Conservation (phyloP, 2,797 vertebrate genomes). For the Ctenopoma multispine region DNA sequence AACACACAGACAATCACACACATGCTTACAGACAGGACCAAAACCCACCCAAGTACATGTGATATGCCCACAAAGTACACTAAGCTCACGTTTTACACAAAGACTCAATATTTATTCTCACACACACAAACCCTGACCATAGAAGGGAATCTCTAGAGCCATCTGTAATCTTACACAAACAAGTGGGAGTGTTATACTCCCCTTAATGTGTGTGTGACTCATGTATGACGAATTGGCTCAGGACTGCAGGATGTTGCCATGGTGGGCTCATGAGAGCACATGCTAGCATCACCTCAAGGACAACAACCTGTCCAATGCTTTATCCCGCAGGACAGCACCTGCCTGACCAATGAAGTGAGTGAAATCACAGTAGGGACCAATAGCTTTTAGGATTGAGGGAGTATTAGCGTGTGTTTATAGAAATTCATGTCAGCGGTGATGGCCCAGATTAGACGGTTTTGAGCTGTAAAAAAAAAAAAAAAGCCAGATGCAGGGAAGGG, state of each 20-base stretch:
- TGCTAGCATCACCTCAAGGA: conserved; percentile 44
- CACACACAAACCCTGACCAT: conserved; percentile 36
- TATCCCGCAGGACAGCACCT: conserved; percentile 25
- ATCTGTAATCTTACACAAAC: conserved; percentile 62
- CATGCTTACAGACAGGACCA: conserved; percentile 11
- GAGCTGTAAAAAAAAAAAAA: conserved; percentile 60
- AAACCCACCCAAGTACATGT: conserved; percentile 28
- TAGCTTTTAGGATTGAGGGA: conserved; percentile 53
- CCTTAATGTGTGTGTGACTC: conserved; percentile 69
- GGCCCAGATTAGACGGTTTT: conserved; percentile 64
- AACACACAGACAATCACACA: conserved; percentile 19
- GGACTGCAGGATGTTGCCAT: conserved; percentile 50
- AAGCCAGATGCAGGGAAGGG: conserved; percentile 49
- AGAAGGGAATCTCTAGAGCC: conserved; percentile 57
- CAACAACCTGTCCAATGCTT: conserved; percentile 52
- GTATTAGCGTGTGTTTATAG: conserved; percentile 59
- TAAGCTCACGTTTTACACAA: conserved; percentile 38
- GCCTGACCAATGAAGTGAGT: conserved; percentile 38
- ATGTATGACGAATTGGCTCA: conserved; percentile 59
- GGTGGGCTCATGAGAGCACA: conserved; percentile 60
- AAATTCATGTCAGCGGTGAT: conserved; percentile 62
- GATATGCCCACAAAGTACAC: conserved; percentile 32
- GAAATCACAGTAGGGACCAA: conserved; percentile 19
- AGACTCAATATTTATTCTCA: conserved; percentile 20
- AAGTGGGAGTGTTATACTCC: conserved; percentile 41